Evolutionary conservation across 1,140 invertebrate species (phyloP).

Genomic region (Neoseiulus cucumeris): DNA sequence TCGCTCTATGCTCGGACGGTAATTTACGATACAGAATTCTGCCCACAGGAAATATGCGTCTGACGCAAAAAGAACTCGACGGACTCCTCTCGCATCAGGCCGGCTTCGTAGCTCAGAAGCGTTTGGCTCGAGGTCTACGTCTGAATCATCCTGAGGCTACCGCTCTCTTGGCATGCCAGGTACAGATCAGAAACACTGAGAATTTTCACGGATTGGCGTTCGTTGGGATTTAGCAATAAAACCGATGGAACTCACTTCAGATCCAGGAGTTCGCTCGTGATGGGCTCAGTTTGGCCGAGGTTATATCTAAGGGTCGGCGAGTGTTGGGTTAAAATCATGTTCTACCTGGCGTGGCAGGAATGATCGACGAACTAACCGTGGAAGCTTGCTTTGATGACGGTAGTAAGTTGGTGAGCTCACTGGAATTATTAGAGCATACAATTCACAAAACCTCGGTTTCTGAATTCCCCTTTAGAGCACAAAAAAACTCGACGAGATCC

Average conservation of each 20-base stretch:
- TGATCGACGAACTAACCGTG: constrained; percentile 26
- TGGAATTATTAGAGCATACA: too few species aligned
- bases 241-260: constrained; percentile 17
- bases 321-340: constrained; percentile 27
- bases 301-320: constrained; percentile 24
- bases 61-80: constrained; percentile 26
- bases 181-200: constrained; percentile 12
- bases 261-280: constrained; percentile 26
- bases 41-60: constrained; percentile 21
- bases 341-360: constrained; percentile 24
- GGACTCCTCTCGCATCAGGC: constrained; percentile 26
- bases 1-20: neutral
- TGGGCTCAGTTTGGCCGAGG: constrained; percentile 23
- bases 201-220: too few species aligned
- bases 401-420: constrained; percentile 26
- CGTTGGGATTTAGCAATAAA: too few species aligned
- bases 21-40: neutral
- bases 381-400: constrained; percentile 30
- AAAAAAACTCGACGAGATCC: too few species aligned
- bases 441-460: too few species aligned
- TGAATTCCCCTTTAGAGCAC: too few species aligned
- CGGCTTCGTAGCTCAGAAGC: constrained; percentile 26
- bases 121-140: constrained; percentile 25
- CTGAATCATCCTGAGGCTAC: constrained; percentile 28
- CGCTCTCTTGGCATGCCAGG: constrained; percentile 27